Percentiles rank a stretch among this genome's conserved stretches.
Conservation (phyloP, 2,888 invertebrate genomes). For the Cancer borealis region DNA sequence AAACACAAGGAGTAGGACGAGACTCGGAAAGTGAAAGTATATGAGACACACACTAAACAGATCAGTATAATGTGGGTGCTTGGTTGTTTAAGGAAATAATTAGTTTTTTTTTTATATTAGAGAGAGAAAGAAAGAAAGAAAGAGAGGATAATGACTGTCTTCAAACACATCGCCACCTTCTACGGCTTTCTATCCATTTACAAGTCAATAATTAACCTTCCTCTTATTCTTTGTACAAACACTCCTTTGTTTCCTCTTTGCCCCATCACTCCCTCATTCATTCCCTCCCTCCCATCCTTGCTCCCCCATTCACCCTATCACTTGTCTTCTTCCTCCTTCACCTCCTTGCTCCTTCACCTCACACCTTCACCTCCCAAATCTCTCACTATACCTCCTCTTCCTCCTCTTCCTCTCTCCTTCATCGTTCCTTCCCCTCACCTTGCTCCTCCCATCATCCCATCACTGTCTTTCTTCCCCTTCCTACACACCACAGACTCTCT, state of each 20-base stretch:
- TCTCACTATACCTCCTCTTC: background rate
- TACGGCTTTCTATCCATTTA: background rate
- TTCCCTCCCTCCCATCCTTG: background rate
- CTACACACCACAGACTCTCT: background rate
- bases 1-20: no score
- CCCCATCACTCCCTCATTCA: background rate
- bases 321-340: no score
- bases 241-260: background rate
- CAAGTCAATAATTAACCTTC: slow-evolving; percentile 9
- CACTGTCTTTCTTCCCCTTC: background rate
- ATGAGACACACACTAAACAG: no score
- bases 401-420: background rate
- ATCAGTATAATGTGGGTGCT: no score
- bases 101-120: background rate
- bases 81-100: background rate
- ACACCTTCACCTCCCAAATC: background rate
- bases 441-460: background rate
- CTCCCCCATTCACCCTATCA: no score
- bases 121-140: background rate
- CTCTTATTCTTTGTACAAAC: background rate
- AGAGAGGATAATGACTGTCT: background rate
- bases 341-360: no score
- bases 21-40: background rate
- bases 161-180: background rate
- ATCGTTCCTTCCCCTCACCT: background rate